Evolutionary conservation across 2,797 vertebrate species (phyloP), one percentile per base, ranked within the genome.

Genomic region (Paguma larvata): DNA sequence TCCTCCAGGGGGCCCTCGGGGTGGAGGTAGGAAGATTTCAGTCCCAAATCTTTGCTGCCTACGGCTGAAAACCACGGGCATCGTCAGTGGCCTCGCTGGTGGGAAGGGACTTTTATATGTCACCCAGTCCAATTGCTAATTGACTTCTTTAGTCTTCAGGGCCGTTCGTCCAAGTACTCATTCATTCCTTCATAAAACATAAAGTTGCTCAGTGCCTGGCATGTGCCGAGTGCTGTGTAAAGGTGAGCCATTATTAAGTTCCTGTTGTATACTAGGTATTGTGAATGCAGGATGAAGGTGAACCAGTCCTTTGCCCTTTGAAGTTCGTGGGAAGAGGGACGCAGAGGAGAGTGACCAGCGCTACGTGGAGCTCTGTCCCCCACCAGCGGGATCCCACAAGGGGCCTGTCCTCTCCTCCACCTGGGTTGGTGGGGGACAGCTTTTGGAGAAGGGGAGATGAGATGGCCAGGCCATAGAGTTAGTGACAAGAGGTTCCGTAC

Each of bases 381-480:
- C 68, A 27, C n/a, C 48, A 27, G 48, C 0, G 1, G 94, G 82
- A 92, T 21, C n/a, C 53, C 75, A 23, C 1, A 12, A 15, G 44
- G 70, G 23, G 32, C 86, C 94, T 23, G 1, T 8, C 2, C 9
- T 91, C n/a, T 3, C 8, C 77, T 77, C 23, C 0, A 0, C 65
- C 21, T 9, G 73, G 14, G 48, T 19, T 2, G 30, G 9, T 5
- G 25, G 51, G 27, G 32, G 32, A 41, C 34, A 44, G 21, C 15
- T 89, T 38, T 32, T 2, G 51, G 79, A 87, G 70, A 1, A 10
- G 18, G n/a, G 48, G 91, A 86, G 18, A 90, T 19, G 1, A 44
- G 41, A 27, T 15, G 38, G 9, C 41, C 0, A 0, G 2, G 65
- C 15, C n/a, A 44, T 0, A 1, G 53, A 51, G 59, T 70, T 27